These are phyloP conservation scores for Plebejus melissa DNA, from an alignment of 2,888 invertebrate genomes.

Conservation along the genomic window DNA sequence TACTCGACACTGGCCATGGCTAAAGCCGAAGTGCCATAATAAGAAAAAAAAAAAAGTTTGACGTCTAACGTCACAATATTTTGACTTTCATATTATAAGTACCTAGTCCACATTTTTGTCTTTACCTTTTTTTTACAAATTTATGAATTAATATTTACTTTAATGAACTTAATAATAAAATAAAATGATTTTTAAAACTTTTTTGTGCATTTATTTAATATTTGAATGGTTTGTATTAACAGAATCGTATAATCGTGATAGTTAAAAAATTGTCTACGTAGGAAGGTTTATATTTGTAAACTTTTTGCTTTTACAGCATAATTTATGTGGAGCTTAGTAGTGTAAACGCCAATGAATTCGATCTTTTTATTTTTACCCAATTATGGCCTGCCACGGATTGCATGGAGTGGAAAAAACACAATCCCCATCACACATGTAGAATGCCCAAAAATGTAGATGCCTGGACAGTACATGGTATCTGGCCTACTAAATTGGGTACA, in stretches of 20 bases:
- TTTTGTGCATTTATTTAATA: background rate
- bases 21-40: too few species aligned
- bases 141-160: background rate
- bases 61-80: background rate
- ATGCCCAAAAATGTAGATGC: conserved; percentile 79
- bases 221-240: conserved; percentile 8
- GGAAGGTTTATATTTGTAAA: background rate
- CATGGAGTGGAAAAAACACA: conserved; percentile 82
- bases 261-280: background rate
- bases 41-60: background rate
- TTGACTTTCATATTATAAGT: background rate
- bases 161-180: background rate
- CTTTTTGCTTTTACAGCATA: conserved; percentile 39
- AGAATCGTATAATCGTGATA: background rate
- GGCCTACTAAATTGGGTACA: conserved; percentile 86
- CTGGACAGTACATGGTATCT: conserved; percentile 91
- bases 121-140: background rate
- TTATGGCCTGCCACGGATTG: conserved; percentile 86
- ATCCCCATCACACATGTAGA: conserved; percentile 79
- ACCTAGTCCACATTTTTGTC: background rate
- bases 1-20: too few species aligned
- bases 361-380: conserved; percentile 88
- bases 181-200: conserved; percentile 1
- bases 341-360: conserved; percentile 75
- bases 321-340: conserved; percentile 36